phyloP scores from a whole-genome alignment of 2,797 vertebrate genomes.

The Parauchenoglanis ngamensis region DNA sequence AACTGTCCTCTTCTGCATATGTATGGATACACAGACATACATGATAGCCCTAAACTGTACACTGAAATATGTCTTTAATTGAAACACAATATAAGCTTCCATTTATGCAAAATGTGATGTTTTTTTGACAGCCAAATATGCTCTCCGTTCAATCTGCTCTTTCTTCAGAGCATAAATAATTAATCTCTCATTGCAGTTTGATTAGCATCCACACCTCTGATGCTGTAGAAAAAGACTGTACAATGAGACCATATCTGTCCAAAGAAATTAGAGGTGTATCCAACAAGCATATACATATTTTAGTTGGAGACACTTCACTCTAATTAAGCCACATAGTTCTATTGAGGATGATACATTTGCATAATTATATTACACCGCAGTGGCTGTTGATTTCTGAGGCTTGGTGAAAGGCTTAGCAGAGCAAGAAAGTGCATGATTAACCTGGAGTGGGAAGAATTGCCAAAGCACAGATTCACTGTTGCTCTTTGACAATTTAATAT shows the following conservation, averaged over 20 bases:
- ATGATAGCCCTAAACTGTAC: background rate
- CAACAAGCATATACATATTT: slow-evolving; percentile 38
- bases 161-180: slow-evolving; percentile 47
- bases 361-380: slow-evolving; percentile 57
- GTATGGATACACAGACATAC: background rate
- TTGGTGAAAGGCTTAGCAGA: slow-evolving; percentile 27
- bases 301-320: slow-evolving; percentile 32
- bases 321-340: slow-evolving; percentile 55
- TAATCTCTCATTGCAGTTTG: slow-evolving; percentile 51
- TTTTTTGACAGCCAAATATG: slow-evolving; percentile 45
- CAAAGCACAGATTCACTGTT: background rate
- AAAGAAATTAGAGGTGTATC: slow-evolving; percentile 50
- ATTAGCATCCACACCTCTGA: slow-evolving; percentile 49
- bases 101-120: slow-evolving; percentile 38
- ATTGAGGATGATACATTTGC: slow-evolving; percentile 46
- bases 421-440: slow-evolving; percentile 42
- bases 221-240: slow-evolving; percentile 43
- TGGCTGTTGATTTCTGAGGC: slow-evolving; percentile 48
- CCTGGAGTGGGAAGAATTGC: slow-evolving; percentile 22
- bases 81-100: slow-evolving; percentile 8
- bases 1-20: background rate
- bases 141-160: slow-evolving; percentile 34
- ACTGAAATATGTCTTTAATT: background rate
- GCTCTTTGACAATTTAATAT: slow-evolving; percentile 18
- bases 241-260: slow-evolving; percentile 49